Evolutionary conservation across 2,888 invertebrate genomes (phyloP).

Genomic region (Microctonus aethiopoides): DNA sequence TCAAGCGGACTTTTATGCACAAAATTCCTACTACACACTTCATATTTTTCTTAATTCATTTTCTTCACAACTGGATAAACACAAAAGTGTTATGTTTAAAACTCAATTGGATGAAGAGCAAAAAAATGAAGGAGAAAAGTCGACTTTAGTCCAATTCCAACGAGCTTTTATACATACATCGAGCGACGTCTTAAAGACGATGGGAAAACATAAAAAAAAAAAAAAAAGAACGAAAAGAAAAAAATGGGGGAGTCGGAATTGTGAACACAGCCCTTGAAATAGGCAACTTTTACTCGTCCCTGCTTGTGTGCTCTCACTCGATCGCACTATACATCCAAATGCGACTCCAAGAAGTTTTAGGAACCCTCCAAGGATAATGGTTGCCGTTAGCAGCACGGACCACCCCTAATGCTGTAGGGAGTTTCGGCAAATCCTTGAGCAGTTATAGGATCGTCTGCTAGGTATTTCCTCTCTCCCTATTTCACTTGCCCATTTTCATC

Average conservation of each 20-base stretch:
- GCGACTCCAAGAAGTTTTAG: slow-evolving; percentile 27
- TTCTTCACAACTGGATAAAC: background rate
- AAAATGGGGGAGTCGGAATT: background rate
- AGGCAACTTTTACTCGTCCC: slow-evolving; percentile 1
- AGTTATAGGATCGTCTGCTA: slow-evolving; percentile 5
- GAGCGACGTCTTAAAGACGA: slow-evolving; percentile 15
- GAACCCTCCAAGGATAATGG: slow-evolving; percentile 39
- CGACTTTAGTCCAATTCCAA: slow-evolving; percentile 11
- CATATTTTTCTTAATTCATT: background rate
- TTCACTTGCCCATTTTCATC: background rate
- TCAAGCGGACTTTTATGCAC: too few relatives aligned
- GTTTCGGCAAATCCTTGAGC: slow-evolving; percentile 24
- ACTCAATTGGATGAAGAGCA: background rate
- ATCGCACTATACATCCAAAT: background rate
- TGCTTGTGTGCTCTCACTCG: background rate
- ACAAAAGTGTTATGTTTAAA: slow-evolving; percentile 9
- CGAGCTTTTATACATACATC: slow-evolving; percentile 12
- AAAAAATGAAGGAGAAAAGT: background rate
- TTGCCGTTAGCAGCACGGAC: slow-evolving; percentile 37
- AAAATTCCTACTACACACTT: too few relatives aligned
- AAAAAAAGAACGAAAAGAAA: background rate
- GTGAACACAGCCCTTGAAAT: background rate
- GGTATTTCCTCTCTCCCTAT: slow-evolving; percentile 3
- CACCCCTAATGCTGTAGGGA: slow-evolving; percentile 31
- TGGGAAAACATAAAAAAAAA: background rate